Evolutionary conservation across 2,797 vertebrate species (phyloP).

Genomic region (Esox masquinongy): DNA sequence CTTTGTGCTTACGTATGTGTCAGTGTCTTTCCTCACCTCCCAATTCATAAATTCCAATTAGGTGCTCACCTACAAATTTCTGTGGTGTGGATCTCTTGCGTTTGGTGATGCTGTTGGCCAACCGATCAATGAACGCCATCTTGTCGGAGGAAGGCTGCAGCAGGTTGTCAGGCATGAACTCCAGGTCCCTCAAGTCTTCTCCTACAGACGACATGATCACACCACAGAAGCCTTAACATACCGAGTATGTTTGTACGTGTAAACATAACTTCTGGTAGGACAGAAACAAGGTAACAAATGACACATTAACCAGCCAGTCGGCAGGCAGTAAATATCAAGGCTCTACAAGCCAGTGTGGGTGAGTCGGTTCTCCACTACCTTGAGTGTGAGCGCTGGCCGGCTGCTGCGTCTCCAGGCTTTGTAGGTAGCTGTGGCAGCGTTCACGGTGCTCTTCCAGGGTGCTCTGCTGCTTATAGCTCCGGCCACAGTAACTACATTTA

Average conservation of each 20-base stretch:
- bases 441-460: conserved; percentile 95
- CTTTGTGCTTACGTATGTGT: neutral
- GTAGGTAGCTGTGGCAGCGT: conserved; percentile 92
- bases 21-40: conserved; percentile 29
- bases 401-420: conserved; percentile 81
- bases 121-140: conserved; percentile 92
- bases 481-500: conserved; percentile 96
- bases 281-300: too few species aligned
- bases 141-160: conserved; percentile 89
- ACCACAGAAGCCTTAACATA: conserved; percentile 10
- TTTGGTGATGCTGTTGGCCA: conserved; percentile 95
- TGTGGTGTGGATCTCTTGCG: conserved; percentile 95
- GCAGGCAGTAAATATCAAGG: neutral
- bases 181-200: conserved; percentile 91
- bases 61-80: conserved; percentile 91
- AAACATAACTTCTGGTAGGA: neutral
- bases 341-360: neutral
- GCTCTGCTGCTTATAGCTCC: conserved; percentile 97
- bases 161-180: conserved; percentile 89
- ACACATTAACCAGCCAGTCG: too few species aligned
- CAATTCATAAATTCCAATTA: conserved; percentile 48
- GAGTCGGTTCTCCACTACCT: conserved; percentile 46
- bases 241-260: neutral
- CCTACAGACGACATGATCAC: conserved; percentile 75
- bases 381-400: conserved; percentile 52